Base-by-base conservation (phyloP, 2,888 invertebrate species). In the Lasioglossum figueresi region DNA sequence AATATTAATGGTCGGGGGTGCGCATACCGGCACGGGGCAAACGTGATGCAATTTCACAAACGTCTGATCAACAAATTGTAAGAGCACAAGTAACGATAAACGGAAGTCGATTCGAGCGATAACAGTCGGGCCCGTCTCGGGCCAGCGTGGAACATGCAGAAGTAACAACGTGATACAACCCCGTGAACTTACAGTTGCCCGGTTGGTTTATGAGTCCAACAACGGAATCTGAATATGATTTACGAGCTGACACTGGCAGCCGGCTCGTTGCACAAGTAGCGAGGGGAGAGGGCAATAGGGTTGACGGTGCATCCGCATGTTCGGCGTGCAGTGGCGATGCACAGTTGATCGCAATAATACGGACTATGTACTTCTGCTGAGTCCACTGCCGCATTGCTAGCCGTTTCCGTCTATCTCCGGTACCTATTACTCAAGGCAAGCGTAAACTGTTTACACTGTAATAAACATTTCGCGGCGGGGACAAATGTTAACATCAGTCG, bases 181-280 rank as follows among this genome's bases (percentile, higher is more conserved):
- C 77, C 79, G 79, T 84, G 76, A 84, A 89, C 84, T 86, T 83
- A 82, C 87, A 72, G 85, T 84, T 86, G 56, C 85, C 56, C 80
- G 79, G 83, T 79, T 90, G 77, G 82, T 91, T 92, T 88, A 91
- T 88, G 91, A 88, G 86, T 86, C 86, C 84, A 89, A 90, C 91
- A 92, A 91, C 91, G 91, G 91, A 91, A 91, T 91, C 89, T 87
- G 91, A 92, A 89, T 91, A 92, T 93, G 92, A 93, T 92, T 93
- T 93, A 93, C 86, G 89, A 86, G 80, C 82, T 88, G 88, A 83
- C 87, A 89, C 78, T 66, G 83, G 85, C 87, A 59, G 76, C 43
- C 80, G 79, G 85, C 82, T 72, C 37, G 79, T 73, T 52, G 79
- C 76, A 52, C 73, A 74, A 71, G 74, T 68, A 73, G 56, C 37